Evolutionary conservation across 2,888 invertebrate species (phyloP).

Genomic region (Pristionchus fissidentatus): DNA sequence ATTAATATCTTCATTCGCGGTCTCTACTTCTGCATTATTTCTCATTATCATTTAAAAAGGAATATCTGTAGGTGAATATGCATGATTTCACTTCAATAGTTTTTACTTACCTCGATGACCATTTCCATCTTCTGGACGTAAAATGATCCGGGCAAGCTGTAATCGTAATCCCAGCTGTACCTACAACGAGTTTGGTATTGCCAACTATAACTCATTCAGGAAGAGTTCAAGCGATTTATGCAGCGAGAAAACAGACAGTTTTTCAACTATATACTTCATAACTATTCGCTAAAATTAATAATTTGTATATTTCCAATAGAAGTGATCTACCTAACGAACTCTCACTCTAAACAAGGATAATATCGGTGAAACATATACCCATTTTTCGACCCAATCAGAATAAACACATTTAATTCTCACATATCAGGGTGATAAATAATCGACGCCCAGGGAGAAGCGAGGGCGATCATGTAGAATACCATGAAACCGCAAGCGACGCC

Average conservation of each 20-base stretch:
- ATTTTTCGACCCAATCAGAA: no score
- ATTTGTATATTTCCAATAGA: no score
- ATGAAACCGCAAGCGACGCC: slow-evolving; percentile 48
- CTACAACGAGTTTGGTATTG: slow-evolving; percentile 16
- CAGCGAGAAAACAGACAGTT: background rate
- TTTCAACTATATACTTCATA: background rate
- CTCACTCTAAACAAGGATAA: background rate
- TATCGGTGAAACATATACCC: background rate
- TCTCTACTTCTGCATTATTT: no score
- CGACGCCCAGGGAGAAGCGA: slow-evolving; percentile 63
- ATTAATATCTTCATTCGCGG: background rate
- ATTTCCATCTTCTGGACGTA: slow-evolving; percentile 64
- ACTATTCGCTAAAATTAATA: no score
- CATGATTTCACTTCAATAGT: no score
- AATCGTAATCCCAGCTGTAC: slow-evolving; percentile 68
- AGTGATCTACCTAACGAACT: no score
- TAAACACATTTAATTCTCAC: slow-evolving; percentile 51
- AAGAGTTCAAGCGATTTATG: background rate
- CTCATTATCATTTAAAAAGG: no score
- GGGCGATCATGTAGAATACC: slow-evolving; percentile 56
- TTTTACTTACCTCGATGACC: slow-evolving; percentile 61
- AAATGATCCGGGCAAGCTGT: slow-evolving; percentile 51
- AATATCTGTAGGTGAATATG: background rate
- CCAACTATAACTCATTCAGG: background rate
- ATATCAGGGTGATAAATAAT: slow-evolving; percentile 64